phyloP scores from a whole-genome alignment of 2,797 vertebrate species.

The Pyrocephalus nanus region DNA sequence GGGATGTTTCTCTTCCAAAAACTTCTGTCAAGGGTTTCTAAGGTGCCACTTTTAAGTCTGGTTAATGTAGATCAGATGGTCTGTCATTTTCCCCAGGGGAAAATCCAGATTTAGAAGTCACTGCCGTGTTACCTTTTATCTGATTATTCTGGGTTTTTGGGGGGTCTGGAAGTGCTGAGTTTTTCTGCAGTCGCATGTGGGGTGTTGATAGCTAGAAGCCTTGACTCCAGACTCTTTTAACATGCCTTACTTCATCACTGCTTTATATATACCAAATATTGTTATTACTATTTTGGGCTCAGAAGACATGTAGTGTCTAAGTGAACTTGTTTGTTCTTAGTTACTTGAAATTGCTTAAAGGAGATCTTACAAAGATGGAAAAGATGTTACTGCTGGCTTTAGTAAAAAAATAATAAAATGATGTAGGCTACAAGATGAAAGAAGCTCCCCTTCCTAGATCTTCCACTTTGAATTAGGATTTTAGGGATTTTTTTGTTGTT shows the following conservation, averaged over 20 bases:
- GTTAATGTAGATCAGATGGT: not conserved
- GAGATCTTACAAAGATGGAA: not conserved
- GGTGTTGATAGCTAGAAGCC: not conserved
- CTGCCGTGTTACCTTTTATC: not conserved
- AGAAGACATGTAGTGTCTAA: not conserved
- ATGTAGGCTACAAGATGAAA: not conserved
- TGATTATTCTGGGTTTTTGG: not conserved
- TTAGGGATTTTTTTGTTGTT: not conserved
- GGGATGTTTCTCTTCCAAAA: not conserved
- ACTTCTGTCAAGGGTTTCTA: not conserved
- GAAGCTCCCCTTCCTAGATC: not conserved
- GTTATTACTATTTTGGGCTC: not conserved
- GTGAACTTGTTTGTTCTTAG: not conserved
- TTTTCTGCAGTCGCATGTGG: not conserved
- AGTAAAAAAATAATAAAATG: not conserved
- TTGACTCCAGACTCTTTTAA: not conserved
- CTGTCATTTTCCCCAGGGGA: not conserved
- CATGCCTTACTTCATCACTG: not conserved
- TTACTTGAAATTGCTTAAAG: slow-evolving; percentile 10
- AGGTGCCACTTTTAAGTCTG: not conserved
- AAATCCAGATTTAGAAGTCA: slow-evolving; percentile 21
- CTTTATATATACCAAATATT: not conserved
- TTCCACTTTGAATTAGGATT: not conserved
- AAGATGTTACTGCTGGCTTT: not conserved
- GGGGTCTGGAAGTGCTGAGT: not conserved